Evolutionary conservation across 1,140 invertebrate species (phyloP), one percentile per base, ranked within the genome.

Genomic region (Cataglyphis hispanica): DNA sequence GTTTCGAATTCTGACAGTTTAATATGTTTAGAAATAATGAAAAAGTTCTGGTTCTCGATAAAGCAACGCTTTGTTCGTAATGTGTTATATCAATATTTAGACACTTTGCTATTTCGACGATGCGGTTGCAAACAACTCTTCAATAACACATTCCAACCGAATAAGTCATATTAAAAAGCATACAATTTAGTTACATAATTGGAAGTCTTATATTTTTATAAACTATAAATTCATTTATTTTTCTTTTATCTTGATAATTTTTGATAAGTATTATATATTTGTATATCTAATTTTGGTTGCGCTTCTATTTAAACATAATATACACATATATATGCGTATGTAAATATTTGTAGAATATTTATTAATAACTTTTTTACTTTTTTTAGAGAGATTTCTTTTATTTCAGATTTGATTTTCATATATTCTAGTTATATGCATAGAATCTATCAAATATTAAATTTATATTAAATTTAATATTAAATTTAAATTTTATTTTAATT

Each of bases 41-140:
- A 53, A 27, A 37, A 40, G 67, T 13, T 37, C 3, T 1, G 1
- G 25, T 37, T 64, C 13, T 56, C 22, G 25, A 56, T 46, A 7
- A 60, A 46, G 19, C 66, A 64, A 5, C 31, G 43, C 16, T 11
- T 53, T 43, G 53, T 40, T 5, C 50, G 31, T 3, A 43, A 22
- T 16, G 25, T 40, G 37, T 61, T 46, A 3, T 40, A 43, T 74
- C 53, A 63, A 72, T 74, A 83, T 83, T 83, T 83, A 25, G 37
- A 74, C 53, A 74, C 37, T 70, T 58, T 61, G 78, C 40, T 60
- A 46, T 70, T 83, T n/a, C 8, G 27, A 3, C 19, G 78, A 46
- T 37, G 53, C 4, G 22, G n/a, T 31, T 27, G 31, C 64, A 37
- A 69, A 22, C 5, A n/a, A n/a, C 22, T 70, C 34, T 60, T 40